Percentiles rank a stretch among this genome's conserved stretches.
phyloP scores from a whole-genome alignment of 2,113 vertebrate species.

The Phalacrocorax pelagicus region DNA sequence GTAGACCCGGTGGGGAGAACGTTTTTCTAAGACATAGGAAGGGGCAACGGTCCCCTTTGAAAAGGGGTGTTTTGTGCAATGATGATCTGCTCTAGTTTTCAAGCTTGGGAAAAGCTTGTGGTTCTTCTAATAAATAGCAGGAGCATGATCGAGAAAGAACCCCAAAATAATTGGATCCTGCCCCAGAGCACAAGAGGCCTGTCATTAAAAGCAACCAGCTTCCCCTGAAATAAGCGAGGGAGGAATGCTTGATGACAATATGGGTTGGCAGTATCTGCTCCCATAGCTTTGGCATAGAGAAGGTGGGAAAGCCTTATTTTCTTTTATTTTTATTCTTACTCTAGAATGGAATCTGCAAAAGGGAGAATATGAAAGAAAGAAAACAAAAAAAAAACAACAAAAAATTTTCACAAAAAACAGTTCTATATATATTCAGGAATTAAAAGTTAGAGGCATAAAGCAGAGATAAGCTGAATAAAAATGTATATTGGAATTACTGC shows the following conservation, averaged over 20 bases:
- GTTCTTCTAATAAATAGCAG: conserved; percentile 69
- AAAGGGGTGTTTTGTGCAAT: conserved; percentile 78
- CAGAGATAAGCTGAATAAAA: conserved; percentile 59
- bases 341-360: conserved; percentile 63
- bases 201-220: conserved; percentile 72
- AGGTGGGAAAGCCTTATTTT: conserved; percentile 64
- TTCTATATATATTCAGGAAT: conserved; percentile 60
- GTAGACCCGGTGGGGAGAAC: conserved; percentile 43
- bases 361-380: conserved; percentile 53
- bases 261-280: conserved; percentile 76
- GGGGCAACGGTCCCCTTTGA: conserved; percentile 21
- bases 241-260: conserved; percentile 78
- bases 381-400: neutral
- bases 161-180: conserved; percentile 70
- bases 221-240: conserved; percentile 64
- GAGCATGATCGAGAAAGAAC: conserved; percentile 71
- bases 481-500: conserved; percentile 62
- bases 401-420: conserved; percentile 18
- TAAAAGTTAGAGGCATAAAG: conserved; percentile 62
- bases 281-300: conserved; percentile 78
- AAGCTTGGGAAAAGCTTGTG: conserved; percentile 78
- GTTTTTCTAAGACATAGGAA: conserved; percentile 7
- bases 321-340: conserved; percentile 51
- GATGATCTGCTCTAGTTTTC: conserved; percentile 75
- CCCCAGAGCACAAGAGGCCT: conserved; percentile 75